A percentile compares a stretch with the other conserved stretches of the same genome.
phyloP scores from a whole-genome alignment of 2,888 invertebrate genomes.

The Catocala nupta region DNA sequence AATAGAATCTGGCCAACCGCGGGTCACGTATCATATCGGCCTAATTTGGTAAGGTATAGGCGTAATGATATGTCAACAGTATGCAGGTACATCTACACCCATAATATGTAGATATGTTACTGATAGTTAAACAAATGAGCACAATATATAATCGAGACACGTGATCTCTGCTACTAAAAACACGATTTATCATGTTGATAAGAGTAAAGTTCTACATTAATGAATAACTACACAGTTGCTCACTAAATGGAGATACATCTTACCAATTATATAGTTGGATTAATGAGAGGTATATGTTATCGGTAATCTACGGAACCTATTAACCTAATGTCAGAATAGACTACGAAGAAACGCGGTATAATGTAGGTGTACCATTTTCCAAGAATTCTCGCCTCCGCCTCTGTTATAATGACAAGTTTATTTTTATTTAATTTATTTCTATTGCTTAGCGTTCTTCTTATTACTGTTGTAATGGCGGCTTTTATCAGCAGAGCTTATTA shows the following conservation, averaged over 20 bases:
- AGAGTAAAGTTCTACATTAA: slow-evolving; percentile 34
- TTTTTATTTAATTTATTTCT: slow-evolving; percentile 35
- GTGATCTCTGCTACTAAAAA: slow-evolving; percentile 25
- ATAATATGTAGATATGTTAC: neutral
- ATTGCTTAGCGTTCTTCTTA: slow-evolving; percentile 17
- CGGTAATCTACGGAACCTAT: slow-evolving; percentile 49
- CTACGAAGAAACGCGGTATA: slow-evolving; percentile 34
- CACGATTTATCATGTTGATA: slow-evolving; percentile 38
- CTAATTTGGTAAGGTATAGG: too few relatives aligned
- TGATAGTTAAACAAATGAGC: slow-evolving; percentile 20
- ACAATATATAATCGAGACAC: slow-evolving; percentile 32
- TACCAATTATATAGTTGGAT: slow-evolving; percentile 40
- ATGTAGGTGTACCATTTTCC: slow-evolving; percentile 50
- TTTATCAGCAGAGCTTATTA: neutral
- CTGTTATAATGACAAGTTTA: slow-evolving; percentile 36
- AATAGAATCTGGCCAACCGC: too few relatives aligned
- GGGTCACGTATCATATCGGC: too few relatives aligned
- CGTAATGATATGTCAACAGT: too few relatives aligned
- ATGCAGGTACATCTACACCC: neutral
- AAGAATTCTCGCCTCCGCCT: slow-evolving; percentile 50
- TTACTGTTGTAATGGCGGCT: slow-evolving; percentile 19
- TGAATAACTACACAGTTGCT: slow-evolving; percentile 37
- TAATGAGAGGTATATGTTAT: slow-evolving; percentile 31
- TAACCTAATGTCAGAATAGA: slow-evolving; percentile 29
- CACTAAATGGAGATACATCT: slow-evolving; percentile 47